phyloP scores from a whole-genome alignment of 2,888 invertebrate species.

The Lydus trimaculatus region DNA sequence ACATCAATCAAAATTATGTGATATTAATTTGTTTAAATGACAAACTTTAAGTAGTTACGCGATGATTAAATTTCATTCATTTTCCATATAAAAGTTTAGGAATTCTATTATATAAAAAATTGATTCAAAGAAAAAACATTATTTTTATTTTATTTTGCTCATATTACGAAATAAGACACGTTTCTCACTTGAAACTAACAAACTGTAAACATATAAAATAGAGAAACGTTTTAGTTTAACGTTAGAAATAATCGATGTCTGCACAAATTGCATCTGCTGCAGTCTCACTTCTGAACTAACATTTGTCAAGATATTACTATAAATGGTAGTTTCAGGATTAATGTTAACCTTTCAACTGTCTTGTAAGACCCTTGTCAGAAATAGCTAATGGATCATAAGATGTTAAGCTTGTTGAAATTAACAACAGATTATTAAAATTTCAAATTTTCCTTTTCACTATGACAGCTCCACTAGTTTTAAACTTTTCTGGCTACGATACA shows the following conservation, averaged over 20 bases:
- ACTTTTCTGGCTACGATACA: background rate
- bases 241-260: background rate
- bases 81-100: too few species aligned
- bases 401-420: background rate
- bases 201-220: background rate
- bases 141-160: background rate
- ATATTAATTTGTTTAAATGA: background rate
- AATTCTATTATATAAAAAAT: too few species aligned
- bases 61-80: too few species aligned
- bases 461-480: background rate
- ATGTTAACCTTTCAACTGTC: background rate
- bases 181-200: background rate
- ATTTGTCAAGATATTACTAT: conserved; percentile 3
- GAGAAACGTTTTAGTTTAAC: background rate
- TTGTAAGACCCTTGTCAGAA: background rate
- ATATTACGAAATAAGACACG: background rate
- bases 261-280: background rate
- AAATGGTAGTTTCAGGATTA: background rate
- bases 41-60: too few species aligned
- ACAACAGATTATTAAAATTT: background rate
- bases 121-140: background rate
- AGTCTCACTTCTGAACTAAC: background rate
- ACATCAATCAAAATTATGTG: background rate
- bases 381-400: background rate
- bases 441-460: background rate